Evolutionary conservation across 2,888 invertebrate genomes (phyloP), one percentile per base, ranked within the genome.

Genomic region (Xylota sylvarum): DNA sequence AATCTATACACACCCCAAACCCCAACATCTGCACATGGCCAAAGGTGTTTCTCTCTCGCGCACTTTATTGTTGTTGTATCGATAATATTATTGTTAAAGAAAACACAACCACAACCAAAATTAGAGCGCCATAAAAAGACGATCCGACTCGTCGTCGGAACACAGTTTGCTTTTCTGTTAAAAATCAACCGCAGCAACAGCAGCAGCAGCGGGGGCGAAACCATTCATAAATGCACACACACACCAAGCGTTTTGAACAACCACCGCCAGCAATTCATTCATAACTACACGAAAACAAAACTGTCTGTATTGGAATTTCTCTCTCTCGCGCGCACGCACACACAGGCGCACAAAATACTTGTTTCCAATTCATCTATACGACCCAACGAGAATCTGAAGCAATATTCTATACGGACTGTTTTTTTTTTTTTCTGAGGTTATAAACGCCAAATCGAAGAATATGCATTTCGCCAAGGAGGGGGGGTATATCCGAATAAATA

Each of bases 261-360:
- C 77, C 69, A 82, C 73, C 72, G 73, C 48, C 69, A 58, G 48
- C 27, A 55, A 67, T 86, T 86, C 86, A 86, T 86, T 86, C 86
- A 86, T 86, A 86, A 86, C 62, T 35, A 77, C 50, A 86, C 62
- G 62, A 81, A 86, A 86, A 86, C 86, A 86, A 86, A 72, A 73
- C 81, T 32, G 46, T 78, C 81, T 86, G 81, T 86, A 78, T 86
- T 77, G 86, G 86, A 86, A 86, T 86, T 58, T 76, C 52, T 81
- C 48, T 76, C 64, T 46, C 64, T 64, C 74, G 46, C 65, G 60
- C 48, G 50, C 81, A 73, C 37, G 10, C 74, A 62, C 65, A 73
- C 55, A 56, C 76, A 77, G 19, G 69, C 69, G 43, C 73, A 81
- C 37, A 5, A 67, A 52, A 79, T 65, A 56, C 55, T 69, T 40